Percentiles rank a stretch among this genome's conserved stretches.
Evolutionary conservation across 2,113 vertebrate species (phyloP).

Genomic region (Toxostoma redivivum): DNA sequence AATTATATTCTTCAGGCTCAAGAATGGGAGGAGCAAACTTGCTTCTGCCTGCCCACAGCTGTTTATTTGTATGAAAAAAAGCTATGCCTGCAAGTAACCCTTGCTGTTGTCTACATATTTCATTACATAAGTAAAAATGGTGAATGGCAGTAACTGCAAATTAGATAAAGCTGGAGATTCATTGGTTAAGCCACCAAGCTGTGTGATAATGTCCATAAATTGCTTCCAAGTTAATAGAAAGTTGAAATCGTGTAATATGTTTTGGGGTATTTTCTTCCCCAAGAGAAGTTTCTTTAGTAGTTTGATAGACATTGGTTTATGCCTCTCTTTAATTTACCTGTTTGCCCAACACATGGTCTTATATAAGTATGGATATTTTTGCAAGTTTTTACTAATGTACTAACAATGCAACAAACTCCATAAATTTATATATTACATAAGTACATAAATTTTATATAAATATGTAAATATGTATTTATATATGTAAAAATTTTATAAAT

Average conservation of each 20-base stretch:
- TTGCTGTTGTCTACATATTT: not conserved
- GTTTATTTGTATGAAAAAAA: constrained; percentile 22
- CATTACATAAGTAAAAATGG: not conserved
- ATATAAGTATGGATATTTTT: not conserved
- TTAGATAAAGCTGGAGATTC: not conserved
- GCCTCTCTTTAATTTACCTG: not conserved
- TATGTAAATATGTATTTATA: too few species aligned
- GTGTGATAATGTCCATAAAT: not conserved
- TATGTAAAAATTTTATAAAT: too few species aligned
- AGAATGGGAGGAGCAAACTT: constrained; percentile 57
- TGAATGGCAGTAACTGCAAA: not conserved
- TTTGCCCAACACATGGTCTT: not conserved
- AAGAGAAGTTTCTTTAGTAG: not conserved
- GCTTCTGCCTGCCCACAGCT: constrained; percentile 44
- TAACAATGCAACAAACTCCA: not conserved
- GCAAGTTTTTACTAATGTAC: not conserved
- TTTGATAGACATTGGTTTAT: not conserved
- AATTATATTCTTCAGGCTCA: constrained; percentile 13
- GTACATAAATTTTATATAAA: not conserved
- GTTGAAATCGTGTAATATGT: not conserved
- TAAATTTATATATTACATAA: not conserved
- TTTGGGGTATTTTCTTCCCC: not conserved
- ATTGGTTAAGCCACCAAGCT: not conserved
- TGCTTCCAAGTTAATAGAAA: not conserved
- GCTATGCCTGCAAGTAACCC: constrained; percentile 1